These are phyloP conservation scores for Thecophora atra DNA, from an alignment of 2,888 invertebrate genomes.

Conservation along the genomic window DNA sequence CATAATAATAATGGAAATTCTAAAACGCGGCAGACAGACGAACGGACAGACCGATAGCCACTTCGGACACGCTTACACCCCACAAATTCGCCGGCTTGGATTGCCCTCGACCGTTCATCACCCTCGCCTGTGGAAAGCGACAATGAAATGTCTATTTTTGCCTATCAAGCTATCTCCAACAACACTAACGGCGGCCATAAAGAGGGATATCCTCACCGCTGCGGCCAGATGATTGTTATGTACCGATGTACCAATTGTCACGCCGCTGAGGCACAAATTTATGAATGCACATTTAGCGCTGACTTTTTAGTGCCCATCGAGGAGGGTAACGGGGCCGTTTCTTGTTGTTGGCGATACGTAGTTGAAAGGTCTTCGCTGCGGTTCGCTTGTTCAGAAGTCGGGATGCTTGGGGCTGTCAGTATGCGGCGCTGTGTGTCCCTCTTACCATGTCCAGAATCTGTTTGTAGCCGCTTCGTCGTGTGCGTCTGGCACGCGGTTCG, in stretches of 20 bases:
- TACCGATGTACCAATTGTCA: conserved; percentile 56
- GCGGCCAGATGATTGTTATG: conserved; percentile 6
- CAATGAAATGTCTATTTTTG: conserved; percentile 50
- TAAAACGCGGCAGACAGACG: conserved; percentile 1
- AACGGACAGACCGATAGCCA: background rate
- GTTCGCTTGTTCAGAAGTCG: conserved; percentile 25
- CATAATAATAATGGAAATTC: conserved; percentile 56
- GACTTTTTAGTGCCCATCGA: conserved; percentile 43
- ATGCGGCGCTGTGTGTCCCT: background rate
- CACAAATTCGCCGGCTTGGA: background rate
- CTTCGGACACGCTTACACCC: conserved; percentile 46
- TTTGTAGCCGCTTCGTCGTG: conserved; percentile 4
- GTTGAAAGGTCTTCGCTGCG: conserved; percentile 35
- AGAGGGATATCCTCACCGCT: background rate
- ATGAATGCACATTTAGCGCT: conserved; percentile 61
- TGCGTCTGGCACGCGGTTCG: conserved; percentile 33
- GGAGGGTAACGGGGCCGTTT: background rate
- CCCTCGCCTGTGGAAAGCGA: conserved; percentile 39
- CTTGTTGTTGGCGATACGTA: conserved; percentile 10
- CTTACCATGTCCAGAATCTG: background rate
- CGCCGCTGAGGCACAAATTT: conserved; percentile 63
- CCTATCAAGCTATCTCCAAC: conserved; percentile 32
- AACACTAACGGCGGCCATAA: background rate
- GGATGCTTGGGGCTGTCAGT: conserved; percentile 1
- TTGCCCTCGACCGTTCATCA: background rate